Evolutionary conservation across 2,113 vertebrate genomes (phyloP).

Genomic region (Nesospiza acunhae): DNA sequence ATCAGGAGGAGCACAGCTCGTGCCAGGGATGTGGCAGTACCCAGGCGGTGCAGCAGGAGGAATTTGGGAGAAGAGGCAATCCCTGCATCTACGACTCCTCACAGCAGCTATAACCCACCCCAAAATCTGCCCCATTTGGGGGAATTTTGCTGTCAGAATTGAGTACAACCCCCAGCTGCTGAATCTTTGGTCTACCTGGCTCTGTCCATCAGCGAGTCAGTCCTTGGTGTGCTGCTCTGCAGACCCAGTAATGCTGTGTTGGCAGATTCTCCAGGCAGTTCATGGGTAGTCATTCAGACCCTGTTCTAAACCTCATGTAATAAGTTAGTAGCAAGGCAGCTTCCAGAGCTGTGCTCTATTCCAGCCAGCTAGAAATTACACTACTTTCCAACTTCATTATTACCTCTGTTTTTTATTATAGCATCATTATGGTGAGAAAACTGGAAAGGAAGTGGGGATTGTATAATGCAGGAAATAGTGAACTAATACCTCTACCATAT

Average conservation of each 20-base stretch:
- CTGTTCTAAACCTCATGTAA: neutral
- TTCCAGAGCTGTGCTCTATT: conserved; percentile 9
- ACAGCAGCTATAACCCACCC: fast-evolving
- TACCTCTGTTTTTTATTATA: conserved; percentile 63
- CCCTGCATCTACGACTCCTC: neutral
- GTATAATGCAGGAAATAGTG: conserved; percentile 61
- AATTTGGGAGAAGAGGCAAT: neutral
- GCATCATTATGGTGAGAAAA: conserved; percentile 62
- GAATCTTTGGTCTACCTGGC: neutral
- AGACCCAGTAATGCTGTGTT: neutral
- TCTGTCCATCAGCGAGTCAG: neutral
- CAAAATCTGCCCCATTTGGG: neutral
- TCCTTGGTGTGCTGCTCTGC: neutral
- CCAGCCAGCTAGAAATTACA: conserved; percentile 43
- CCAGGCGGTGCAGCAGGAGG: neutral
- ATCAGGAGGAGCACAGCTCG: neutral
- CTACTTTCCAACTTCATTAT: conserved; percentile 55
- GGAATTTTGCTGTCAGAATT: neutral
- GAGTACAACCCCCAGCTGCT: neutral
- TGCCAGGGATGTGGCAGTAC: neutral
- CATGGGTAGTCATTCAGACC: neutral
- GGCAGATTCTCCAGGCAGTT: neutral
- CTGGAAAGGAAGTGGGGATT: conserved; percentile 57
- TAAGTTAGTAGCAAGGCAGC: conserved; percentile 1
- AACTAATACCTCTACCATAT: conserved; percentile 53